Conservation (phyloP, 2,888 invertebrate genomes). For the Sarcophaga rosellei region DNA sequence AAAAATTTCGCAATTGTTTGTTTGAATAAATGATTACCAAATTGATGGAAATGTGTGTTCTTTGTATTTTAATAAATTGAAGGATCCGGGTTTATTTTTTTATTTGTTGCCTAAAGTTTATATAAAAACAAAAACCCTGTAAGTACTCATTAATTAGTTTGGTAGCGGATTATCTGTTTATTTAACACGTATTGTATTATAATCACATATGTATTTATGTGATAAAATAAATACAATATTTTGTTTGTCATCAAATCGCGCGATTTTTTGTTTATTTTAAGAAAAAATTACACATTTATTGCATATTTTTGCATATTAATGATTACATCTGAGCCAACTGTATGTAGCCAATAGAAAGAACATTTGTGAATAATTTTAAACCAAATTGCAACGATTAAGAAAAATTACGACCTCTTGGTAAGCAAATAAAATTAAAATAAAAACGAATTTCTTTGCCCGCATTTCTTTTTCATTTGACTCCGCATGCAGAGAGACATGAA, state of each 20-base stretch:
- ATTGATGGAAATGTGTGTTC: too few species aligned
- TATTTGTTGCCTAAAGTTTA: too few species aligned
- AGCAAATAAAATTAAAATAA: conserved; percentile 32
- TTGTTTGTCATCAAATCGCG: conserved; percentile 49
- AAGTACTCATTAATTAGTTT: too few species aligned
- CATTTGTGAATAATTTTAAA: conserved; percentile 1
- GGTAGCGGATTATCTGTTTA: too few species aligned
- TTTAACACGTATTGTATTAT: too few species aligned
- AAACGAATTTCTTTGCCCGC: conserved; percentile 1
- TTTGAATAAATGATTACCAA: not conserved
- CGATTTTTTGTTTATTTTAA: conserved; percentile 34
- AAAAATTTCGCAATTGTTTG: conserved; percentile 17
- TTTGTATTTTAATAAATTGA: not conserved
- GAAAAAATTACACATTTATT: conserved; percentile 40
- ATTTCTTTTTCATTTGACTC: conserved; percentile 8
- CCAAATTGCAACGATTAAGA: conserved; percentile 56
- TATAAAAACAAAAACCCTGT: too few species aligned
- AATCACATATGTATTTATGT: too few species aligned
- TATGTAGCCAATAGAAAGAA: conserved; percentile 20
- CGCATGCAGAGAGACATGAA: conserved; percentile 6
- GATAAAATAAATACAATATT: not conserved
- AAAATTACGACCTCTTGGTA: conserved; percentile 35
- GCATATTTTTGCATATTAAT: conserved; percentile 11
- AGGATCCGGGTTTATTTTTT: not conserved
- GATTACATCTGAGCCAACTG: conserved; percentile 20